Conservation (phyloP, 2,888 invertebrate species). For the Elmis aenea region DNA sequence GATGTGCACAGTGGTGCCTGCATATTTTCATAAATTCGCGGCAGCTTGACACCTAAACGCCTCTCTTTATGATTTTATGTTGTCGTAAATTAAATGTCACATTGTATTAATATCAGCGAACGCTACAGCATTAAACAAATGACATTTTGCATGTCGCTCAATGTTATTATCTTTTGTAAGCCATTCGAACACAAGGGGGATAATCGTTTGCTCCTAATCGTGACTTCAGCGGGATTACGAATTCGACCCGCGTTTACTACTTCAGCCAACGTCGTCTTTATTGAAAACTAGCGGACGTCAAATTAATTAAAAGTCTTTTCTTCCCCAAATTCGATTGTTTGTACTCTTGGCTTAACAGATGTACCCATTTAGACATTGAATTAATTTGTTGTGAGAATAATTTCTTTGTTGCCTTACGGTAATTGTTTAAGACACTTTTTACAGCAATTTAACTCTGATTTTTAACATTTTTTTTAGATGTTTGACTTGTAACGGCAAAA, state of each 20-base stretch:
- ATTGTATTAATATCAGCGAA: slow-evolving; percentile 34
- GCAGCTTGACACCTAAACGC: slow-evolving; percentile 24
- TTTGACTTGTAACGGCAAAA: too few species aligned
- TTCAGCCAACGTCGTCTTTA: slow-evolving; percentile 31
- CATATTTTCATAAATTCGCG: slow-evolving; percentile 26
- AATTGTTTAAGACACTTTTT: too few species aligned
- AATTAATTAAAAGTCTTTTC: slow-evolving; percentile 37
- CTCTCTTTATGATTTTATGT: slow-evolving; percentile 33
- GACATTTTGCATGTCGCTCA: slow-evolving; percentile 35
- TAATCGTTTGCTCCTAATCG: slow-evolving; percentile 17
- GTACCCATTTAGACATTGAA: too few species aligned
- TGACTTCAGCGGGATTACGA: slow-evolving; percentile 23
- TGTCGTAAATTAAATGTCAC: slow-evolving; percentile 38
- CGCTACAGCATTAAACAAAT: slow-evolving; percentile 34
- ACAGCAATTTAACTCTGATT: too few species aligned
- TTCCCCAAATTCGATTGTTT: slow-evolving; percentile 13
- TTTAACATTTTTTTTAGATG: too few species aligned
- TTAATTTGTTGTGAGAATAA: too few species aligned
- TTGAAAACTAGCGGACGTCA: slow-evolving; percentile 35
- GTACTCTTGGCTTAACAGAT: too few species aligned
- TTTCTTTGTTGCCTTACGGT: too few species aligned
- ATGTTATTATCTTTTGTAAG: slow-evolving; percentile 23
- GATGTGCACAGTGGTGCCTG: slow-evolving; percentile 7
- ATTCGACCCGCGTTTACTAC: slow-evolving; percentile 33
- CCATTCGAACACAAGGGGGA: slow-evolving; percentile 16